Base-by-base conservation (phyloP, 2,113 vertebrate genomes). In the Menura novaehollandiae region DNA sequence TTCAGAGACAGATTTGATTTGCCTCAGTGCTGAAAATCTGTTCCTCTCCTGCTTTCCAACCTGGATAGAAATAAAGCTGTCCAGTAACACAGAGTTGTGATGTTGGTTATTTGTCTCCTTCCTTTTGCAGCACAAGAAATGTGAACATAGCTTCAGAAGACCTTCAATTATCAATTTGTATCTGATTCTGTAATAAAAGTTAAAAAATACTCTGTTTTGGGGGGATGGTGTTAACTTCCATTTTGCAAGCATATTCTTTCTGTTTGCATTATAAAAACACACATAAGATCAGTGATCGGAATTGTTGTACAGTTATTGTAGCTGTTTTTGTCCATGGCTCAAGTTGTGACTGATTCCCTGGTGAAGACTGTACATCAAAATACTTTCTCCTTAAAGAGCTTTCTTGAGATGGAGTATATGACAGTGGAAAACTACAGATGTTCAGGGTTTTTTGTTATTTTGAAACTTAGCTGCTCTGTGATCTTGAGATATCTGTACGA, bases 201-300 rank as follows among this genome's bases (percentile, higher is more conserved):
- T 27, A 18, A 15, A 47, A 52, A 85, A 47, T 32, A 18, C 15
- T 60, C 17, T 32, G 6, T 72, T 85, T 73, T 47, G 1, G 13
- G 13, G 1, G 32, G 9, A 22, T 41, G 15, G 13, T 16, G 7
- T 22, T 46, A 28, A 16, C 2, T 60, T 56, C 43, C 19, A 15
- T 9, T 8, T 3, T 33, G 18, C 23, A 55, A 58, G 13, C 2
- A 1, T 0, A 0, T 64, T 67, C 16, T 13, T 56, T 69, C 53
- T 55, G 6, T 76, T 68, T 30, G 18, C 14, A 12, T 68, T 68
- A 43, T 30, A 44, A 52, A 89, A 52, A 1, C 7, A 7, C 6
- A 7, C 49, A 10, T 11, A 10, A 88, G 83, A 32, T 7, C 30
- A 16, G 22, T 11, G 21, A 22, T 55, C 9, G 51, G 35, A 35